Percentiles rank a stretch among this genome's conserved stretches.
phyloP scores from a whole-genome alignment of 30 jellyfish, hydroid and myxozoan species.

The Chrysaora quinquecirrha region DNA sequence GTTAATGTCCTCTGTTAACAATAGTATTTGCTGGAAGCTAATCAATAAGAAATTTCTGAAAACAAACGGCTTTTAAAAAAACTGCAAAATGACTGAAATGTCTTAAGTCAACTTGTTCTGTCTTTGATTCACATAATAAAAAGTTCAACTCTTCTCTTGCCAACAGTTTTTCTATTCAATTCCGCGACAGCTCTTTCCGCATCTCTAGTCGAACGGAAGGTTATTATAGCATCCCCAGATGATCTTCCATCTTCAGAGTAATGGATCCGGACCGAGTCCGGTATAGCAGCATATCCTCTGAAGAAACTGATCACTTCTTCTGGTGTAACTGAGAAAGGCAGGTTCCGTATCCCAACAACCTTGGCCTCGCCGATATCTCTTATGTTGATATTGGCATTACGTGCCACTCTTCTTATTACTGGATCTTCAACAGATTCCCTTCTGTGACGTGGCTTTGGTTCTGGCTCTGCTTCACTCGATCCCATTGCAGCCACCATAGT shows the following conservation, averaged over 20 bases:
- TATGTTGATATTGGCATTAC: conserved; percentile 93
- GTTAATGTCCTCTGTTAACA: too few relatives aligned
- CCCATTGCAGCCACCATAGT: conserved; percentile 58
- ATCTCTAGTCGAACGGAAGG: conserved; percentile 79
- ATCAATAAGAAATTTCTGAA: too few relatives aligned
- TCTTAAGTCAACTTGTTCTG: too few relatives aligned
- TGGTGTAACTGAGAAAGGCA: conserved; percentile 85
- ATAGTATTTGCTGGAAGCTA: too few relatives aligned
- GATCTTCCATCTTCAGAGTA: conserved; percentile 92
- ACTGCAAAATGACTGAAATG: too few relatives aligned
- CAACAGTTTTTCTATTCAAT: conserved; percentile 75
- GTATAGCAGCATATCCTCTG: conserved; percentile 84
- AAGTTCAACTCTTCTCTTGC: conserved; percentile 88
- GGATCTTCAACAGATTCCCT: conserved; percentile 78
- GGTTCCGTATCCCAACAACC: conserved; percentile 94
- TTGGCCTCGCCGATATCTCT: conserved; percentile 82
- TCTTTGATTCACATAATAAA: conserved; percentile 64
- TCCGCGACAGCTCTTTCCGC: conserved; percentile 85
- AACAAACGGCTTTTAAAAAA: too few relatives aligned
- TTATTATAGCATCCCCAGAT: conserved; percentile 96
- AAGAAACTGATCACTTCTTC: conserved; percentile 82
- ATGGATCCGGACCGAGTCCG: conserved; percentile 96
- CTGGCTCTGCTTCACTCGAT: conserved; percentile 24
- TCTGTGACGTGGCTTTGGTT: conserved; percentile 35
- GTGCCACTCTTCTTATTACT: conserved; percentile 84